Evolutionary conservation across 2,113 vertebrate genomes (phyloP), one percentile per base, ranked within the genome.

Genomic region (Triplophysa dalaica): DNA sequence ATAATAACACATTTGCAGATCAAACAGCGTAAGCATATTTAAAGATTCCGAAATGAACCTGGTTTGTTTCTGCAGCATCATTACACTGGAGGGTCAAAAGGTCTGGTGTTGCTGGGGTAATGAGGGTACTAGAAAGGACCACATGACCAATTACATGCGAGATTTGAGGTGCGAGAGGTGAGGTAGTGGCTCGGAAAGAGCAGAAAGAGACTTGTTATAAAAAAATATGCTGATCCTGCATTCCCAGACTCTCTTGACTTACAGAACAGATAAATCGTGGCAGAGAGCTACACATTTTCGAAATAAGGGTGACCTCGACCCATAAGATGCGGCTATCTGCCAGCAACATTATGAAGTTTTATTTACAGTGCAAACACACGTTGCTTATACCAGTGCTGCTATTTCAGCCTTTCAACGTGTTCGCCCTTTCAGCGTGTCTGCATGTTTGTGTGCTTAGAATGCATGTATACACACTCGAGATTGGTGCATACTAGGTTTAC

Each of bases 331-430:
- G 54, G 38, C 70, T 81, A 66, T 78, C 77, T 79, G 26, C 48
- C 68, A 67, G 85, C 29, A 48, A 76, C 63, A 82, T 81, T 81
- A 83, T 63, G 43, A 78, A 75, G 65, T 68, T 45, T 76, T 85
- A 85, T 83, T 85, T 81, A 67, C 86, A 81, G 66, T 82, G 81
- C 81, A 87, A 87, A 83, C 77, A 81, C 74, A 83, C 61, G 50
- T 80, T 77, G 70, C 16, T 81, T 82, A 85, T 77, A 82, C 67
- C 76, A 65, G 62, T 61, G 48, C 33, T 58, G 67, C 63, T 75
- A 62, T 77, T 75, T 73, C 79, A 65, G 63, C 61, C 63, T 48
- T 26, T 26, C 50, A 81, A 50, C 52, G 6, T 75, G 66, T 62
- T 82, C 22, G 52, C 26, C 65, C 77, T 80, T 78, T 80, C 58